Conservation (phyloP, 2,113 vertebrate species). For the Triplophysa dalaica region DNA sequence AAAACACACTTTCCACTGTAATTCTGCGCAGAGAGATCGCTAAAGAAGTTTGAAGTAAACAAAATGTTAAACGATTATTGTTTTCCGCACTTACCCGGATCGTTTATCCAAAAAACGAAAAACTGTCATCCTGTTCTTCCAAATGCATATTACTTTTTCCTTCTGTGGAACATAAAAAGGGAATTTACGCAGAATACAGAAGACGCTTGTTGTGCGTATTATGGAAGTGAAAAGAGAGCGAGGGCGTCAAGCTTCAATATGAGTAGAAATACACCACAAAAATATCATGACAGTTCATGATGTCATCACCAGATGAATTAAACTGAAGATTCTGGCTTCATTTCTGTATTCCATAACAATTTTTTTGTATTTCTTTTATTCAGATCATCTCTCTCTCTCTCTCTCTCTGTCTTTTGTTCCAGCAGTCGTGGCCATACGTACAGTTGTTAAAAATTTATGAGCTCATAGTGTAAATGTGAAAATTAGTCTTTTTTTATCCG, state of each 20-base stretch:
- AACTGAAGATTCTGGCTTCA: too few species aligned
- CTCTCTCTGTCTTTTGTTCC: background rate
- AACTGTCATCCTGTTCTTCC: too few species aligned
- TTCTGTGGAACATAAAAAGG: background rate
- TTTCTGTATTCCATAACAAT: too few species aligned
- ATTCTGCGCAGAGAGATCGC: constrained; percentile 47
- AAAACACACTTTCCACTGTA: constrained; percentile 39
- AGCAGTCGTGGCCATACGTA: background rate
- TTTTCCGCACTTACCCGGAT: constrained; percentile 35
- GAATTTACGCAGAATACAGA: too few species aligned
- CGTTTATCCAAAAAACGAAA: background rate
- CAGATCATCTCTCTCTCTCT: background rate
- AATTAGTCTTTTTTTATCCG: constrained; percentile 43
- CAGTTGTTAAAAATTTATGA: constrained; percentile 38
- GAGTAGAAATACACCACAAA: background rate
- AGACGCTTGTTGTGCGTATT: too few species aligned
- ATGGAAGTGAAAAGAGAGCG: too few species aligned
- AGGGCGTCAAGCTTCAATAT: too few species aligned
- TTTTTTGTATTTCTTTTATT: too few species aligned
- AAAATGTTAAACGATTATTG: constrained; percentile 56
- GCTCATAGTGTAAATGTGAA: constrained; percentile 41
- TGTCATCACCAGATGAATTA: too few species aligned
- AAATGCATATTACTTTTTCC: too few species aligned
- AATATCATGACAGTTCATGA: too few species aligned
- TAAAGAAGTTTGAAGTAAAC: constrained; percentile 49